Evolutionary conservation across 2,888 invertebrate genomes (phyloP).

Genomic region (Trypoxylon attenuatum): DNA sequence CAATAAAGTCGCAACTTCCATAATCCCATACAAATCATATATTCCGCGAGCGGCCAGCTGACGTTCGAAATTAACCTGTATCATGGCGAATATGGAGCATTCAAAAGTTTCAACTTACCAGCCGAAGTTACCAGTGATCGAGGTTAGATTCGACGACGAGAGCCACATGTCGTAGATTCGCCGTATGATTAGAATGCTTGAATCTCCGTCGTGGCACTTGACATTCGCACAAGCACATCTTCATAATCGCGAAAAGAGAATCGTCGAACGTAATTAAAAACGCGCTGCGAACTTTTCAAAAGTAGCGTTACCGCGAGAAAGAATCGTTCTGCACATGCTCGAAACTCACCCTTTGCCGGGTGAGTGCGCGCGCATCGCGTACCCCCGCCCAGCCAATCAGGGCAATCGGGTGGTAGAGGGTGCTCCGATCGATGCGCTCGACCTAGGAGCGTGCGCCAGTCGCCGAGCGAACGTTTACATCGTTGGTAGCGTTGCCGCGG

Average conservation of each 20-base stretch:
- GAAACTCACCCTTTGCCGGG: not conserved
- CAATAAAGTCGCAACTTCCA: too few species aligned
- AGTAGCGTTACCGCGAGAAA: slow-evolving; percentile 25
- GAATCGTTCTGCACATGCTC: slow-evolving; percentile 13
- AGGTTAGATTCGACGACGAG: not conserved
- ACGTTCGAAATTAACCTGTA: not conserved
- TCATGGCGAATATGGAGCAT: not conserved
- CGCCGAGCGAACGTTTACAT: slow-evolving; percentile 31
- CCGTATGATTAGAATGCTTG: too few species aligned
- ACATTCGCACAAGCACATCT: too few species aligned
- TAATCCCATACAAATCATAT: too few species aligned
- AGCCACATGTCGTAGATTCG: too few species aligned
- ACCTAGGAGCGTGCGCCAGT: slow-evolving; percentile 43
- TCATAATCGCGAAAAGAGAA: too few species aligned
- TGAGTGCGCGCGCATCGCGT: slow-evolving; percentile 16
- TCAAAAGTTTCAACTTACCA: not conserved
- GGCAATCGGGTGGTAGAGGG: slow-evolving; percentile 48
- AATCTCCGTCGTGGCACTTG: too few species aligned
- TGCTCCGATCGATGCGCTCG: slow-evolving; percentile 53
- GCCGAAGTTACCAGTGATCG: too few species aligned
- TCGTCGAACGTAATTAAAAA: not conserved
- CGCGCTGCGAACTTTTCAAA: not conserved
- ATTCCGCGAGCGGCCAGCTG: too few species aligned
- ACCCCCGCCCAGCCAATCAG: slow-evolving; percentile 42
- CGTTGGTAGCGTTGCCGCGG: slow-evolving; percentile 39